Percentiles rank a stretch among this genome's conserved stretches.
Conservation (phyloP, 2,113 vertebrate genomes). For the Gulo gulo region DNA sequence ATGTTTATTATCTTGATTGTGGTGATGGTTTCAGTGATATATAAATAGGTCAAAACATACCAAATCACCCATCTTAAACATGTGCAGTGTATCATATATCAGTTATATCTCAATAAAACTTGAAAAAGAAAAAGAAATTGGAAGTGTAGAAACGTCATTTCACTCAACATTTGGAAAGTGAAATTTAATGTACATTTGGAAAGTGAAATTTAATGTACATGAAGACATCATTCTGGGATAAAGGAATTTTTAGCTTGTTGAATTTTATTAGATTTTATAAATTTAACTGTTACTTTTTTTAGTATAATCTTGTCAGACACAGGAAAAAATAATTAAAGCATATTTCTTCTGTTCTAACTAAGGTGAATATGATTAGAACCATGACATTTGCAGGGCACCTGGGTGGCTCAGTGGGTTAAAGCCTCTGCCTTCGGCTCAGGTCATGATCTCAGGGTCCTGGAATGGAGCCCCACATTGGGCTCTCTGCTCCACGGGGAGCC, state of each 20-base stretch:
- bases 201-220: not conserved
- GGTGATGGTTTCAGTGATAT: not conserved
- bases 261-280: not conserved
- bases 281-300: not conserved
- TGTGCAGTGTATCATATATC: not conserved
- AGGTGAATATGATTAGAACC: not conserved
- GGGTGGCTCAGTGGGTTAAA: no score
- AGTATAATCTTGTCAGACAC: not conserved
- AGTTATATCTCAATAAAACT: not conserved
- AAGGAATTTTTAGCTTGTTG: not conserved
- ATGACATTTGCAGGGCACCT: not conserved
- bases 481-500: no score
- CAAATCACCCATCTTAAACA: not conserved
- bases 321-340: not conserved
- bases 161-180: not conserved
- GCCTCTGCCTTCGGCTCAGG: no score
- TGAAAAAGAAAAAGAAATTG: not conserved
- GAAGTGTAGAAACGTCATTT: not conserved
- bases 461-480: no score
- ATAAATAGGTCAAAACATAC: not conserved
- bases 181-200: not conserved
- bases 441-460: no score
- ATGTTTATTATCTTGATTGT: not conserved
- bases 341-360: not conserved
- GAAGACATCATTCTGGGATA: not conserved